Conservation (phyloP, 2,888 invertebrate genomes). For the Congeria kusceri region DNA sequence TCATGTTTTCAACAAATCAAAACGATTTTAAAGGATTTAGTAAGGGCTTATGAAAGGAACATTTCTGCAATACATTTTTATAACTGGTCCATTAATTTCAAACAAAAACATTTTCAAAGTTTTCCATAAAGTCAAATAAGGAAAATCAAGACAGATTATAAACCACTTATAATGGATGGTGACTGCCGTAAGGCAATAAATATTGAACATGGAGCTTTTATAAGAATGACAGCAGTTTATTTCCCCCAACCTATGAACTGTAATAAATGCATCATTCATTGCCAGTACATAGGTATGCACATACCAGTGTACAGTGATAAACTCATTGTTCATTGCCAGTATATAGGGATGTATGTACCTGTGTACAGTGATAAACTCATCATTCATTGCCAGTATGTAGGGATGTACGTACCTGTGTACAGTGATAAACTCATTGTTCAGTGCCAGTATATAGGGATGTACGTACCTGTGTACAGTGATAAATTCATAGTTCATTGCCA, state of each 20-base stretch:
- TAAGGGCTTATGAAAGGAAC: too few species aligned
- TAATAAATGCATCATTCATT: slow-evolving; percentile 85
- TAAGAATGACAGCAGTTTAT: too few species aligned
- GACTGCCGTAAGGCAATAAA: slow-evolving; percentile 82
- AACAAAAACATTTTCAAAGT: too few species aligned
- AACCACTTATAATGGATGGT: too few species aligned
- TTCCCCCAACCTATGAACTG: slow-evolving; percentile 86
- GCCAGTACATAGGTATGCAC: slow-evolving; percentile 86
- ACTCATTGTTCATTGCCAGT: slow-evolving; percentile 85
- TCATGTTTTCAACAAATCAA: too few species aligned
- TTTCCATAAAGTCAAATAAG: too few species aligned
- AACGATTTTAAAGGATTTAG: too few species aligned
- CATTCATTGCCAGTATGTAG: slow-evolving; percentile 86
- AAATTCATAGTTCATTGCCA: slow-evolving; percentile 86
- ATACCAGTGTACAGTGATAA: slow-evolving; percentile 86
- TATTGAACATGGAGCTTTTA: too few species aligned
- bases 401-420: slow-evolving; percentile 86
- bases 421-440: slow-evolving; percentile 86
- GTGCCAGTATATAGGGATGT: slow-evolving; percentile 86
- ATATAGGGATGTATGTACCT: slow-evolving; percentile 86
- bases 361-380: slow-evolving; percentile 86
- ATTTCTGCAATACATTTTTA: too few species aligned
- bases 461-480: slow-evolving; percentile 86
- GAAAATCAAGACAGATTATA: too few species aligned
- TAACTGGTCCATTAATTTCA: too few species aligned